Evolutionary conservation across 2,113 vertebrate genomes (phyloP).

Genomic region (Xiphorhynchus elegans): DNA sequence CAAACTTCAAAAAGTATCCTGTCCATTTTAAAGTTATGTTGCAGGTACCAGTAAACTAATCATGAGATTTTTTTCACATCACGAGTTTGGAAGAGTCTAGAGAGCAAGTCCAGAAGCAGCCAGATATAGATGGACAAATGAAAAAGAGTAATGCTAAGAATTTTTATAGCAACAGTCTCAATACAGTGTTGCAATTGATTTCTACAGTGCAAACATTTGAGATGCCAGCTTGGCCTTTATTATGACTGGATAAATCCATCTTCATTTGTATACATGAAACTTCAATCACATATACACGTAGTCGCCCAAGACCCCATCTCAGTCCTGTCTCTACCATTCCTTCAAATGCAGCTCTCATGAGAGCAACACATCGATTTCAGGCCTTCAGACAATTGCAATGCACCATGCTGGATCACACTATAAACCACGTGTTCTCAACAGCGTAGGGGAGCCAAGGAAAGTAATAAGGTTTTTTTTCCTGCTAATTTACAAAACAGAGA

Average conservation of each 20-base stretch:
- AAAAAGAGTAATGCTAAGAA: background rate
- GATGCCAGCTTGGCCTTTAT: background rate
- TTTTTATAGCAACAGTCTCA: background rate
- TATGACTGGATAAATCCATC: background rate
- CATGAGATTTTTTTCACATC: background rate
- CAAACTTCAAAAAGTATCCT: background rate
- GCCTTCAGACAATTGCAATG: background rate
- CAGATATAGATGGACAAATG: background rate
- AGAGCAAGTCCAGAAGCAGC: background rate
- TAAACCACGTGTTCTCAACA: accelerated
- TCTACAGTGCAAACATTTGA: background rate
- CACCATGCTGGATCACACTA: background rate
- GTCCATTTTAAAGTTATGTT: background rate
- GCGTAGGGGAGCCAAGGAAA: background rate
- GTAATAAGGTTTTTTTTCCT: background rate
- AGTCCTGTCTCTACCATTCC: background rate
- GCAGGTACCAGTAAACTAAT: background rate
- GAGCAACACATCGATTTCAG: background rate
- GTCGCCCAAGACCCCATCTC: background rate
- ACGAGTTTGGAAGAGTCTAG: background rate
- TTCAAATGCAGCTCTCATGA: background rate
- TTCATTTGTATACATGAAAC: background rate
- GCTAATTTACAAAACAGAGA: background rate
- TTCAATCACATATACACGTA: background rate
- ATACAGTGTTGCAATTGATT: background rate